Base-by-base conservation (phyloP, 2,797 vertebrate genomes). In the Halcyon leucocephala region DNA sequence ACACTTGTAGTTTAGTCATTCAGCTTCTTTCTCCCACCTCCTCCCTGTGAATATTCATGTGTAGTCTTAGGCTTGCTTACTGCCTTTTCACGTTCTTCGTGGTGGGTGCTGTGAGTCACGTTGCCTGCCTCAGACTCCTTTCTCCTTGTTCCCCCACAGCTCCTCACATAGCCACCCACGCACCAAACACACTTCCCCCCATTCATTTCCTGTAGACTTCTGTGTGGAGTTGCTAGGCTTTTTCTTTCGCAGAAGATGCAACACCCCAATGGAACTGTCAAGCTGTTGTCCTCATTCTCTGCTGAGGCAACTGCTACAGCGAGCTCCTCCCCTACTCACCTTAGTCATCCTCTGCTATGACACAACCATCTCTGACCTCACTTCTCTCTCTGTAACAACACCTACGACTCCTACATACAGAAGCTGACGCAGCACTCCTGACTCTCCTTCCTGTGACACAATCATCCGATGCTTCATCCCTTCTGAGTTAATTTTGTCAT, bases 21-120 rank as follows among this genome's bases (percentile, higher is more conserved):
- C 95, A 90, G 61, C 52, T 91, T 88, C 94, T 76, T 86, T 93
- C 64, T 82, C 78, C 88, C 54, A 94, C 92, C 93, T 93, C 87
- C 64, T 86, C 64, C 16, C 83, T 83, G 91, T 96, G 95, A 97
- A 96, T 97, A 96, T 97, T 97, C 97, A 97, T 94, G 64, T 84
- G 73, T 95, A 92, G 89, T 93, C 87, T 93, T 86, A 82, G 66
- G 60, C 77, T 96, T 97, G 77, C 96, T 89, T 90, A 54, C 70
- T 86, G 89, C 88, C 92, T 94, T 94, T 93, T 96, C 97, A 94
- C 46, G 52, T 91, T 96, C 87, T 72, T 39, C 9, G 0, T 88
- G 90, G 95, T 96, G 94, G 95, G 95, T 87, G 93, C 95, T 65
- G 88, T 94, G 96, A 95, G 92, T 97, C 97, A 95, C 1, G 0